Percentiles rank a stretch among this genome's conserved stretches.
These are phyloP conservation scores for Ophion ellenae DNA, from an alignment of 2,888 invertebrate genomes.

Conservation along the genomic window DNA sequence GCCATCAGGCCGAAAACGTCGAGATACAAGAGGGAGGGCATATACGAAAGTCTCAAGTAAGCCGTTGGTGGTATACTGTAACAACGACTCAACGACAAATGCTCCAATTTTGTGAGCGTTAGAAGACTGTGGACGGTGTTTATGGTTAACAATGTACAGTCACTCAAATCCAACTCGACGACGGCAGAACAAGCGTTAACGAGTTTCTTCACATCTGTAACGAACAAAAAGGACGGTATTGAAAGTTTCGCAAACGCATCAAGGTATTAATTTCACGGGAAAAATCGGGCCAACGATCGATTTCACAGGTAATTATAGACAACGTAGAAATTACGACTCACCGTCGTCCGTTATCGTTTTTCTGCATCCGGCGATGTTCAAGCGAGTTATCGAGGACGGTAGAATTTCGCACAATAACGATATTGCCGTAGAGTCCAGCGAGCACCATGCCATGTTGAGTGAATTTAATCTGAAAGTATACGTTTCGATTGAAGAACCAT, in stretches of 20 bases:
- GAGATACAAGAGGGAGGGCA: constrained; percentile 89
- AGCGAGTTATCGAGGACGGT: constrained; percentile 88
- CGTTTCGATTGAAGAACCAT: background rate
- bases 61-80: constrained; percentile 89
- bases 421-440: constrained; percentile 87
- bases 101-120: constrained; percentile 88
- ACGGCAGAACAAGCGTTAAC: constrained; percentile 89
- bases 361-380: constrained; percentile 94
- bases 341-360: constrained; percentile 90
- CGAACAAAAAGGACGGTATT: constrained; percentile 42
- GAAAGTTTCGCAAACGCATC: background rate
- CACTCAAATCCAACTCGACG: constrained; percentile 94
- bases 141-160: constrained; percentile 90
- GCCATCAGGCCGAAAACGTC: constrained; percentile 93
- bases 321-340: constrained; percentile 83
- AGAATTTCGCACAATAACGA: constrained; percentile 86
- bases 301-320: no score
- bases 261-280: no score
- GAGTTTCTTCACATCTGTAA: constrained; percentile 89
- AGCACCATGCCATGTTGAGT: constrained; percentile 94
- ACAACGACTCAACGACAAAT: constrained; percentile 92
- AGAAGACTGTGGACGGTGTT: constrained; percentile 86
- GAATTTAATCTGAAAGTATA: constrained; percentile 85
- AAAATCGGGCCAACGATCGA: no score
- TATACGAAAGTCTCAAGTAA: constrained; percentile 87